Conservation (phyloP, 2,113 vertebrate species). For the Cariama cristata region DNA sequence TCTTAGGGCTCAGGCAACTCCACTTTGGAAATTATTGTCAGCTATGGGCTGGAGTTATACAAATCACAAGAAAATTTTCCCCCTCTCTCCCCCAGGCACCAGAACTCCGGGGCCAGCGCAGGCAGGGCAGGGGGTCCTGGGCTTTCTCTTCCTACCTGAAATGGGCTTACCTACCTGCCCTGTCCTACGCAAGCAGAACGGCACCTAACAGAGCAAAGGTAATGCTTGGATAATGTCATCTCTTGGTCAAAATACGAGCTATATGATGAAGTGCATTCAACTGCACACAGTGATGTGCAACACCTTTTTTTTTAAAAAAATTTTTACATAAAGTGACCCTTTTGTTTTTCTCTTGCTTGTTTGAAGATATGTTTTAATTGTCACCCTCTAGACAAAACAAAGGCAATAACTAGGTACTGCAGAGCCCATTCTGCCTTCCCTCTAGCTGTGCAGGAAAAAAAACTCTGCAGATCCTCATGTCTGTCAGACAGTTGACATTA, state of each 20-base stretch:
- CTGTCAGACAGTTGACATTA: background rate
- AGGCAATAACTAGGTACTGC: background rate
- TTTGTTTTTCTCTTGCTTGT: background rate
- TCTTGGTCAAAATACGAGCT: background rate
- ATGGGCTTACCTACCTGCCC: rapidly evolving
- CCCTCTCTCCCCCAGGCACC: background rate
- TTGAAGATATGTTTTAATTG: background rate
- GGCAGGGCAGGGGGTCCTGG: background rate
- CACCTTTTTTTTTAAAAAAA: too few relatives aligned
- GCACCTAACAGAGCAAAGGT: rapidly evolving
- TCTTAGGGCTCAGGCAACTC: background rate
- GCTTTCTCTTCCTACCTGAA: background rate
- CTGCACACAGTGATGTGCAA: background rate
- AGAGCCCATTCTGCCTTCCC: background rate
- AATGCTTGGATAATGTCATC: background rate
- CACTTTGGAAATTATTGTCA: rapidly evolving
- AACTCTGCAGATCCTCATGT: rapidly evolving
- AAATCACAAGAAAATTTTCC: background rate
- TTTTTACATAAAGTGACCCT: background rate
- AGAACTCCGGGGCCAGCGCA: rapidly evolving
- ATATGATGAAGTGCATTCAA: background rate
- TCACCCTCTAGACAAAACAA: too few relatives aligned
- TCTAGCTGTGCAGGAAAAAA: too few relatives aligned
- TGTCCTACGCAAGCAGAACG: rapidly evolving
- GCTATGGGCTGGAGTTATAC: background rate